phyloP scores from a whole-genome alignment of 2,888 invertebrate species.

The Ophioninae sp. region DNA sequence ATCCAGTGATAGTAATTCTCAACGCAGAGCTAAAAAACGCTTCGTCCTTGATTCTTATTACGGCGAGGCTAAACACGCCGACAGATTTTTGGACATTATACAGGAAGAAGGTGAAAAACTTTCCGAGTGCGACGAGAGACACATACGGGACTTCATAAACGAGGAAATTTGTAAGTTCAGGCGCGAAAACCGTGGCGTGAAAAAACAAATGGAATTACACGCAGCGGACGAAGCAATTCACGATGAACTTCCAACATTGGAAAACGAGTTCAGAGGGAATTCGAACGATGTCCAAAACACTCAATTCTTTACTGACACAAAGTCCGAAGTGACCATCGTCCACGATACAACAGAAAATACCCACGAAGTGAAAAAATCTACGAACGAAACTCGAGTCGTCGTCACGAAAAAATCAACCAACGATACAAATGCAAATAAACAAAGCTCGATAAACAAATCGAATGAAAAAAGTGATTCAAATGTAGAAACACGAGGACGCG shows the following conservation, averaged over 20 bases:
- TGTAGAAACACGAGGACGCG: background rate
- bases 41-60: conserved; percentile 83
- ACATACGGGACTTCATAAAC: conserved; percentile 82
- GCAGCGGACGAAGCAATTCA: conserved; percentile 21
- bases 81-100: conserved; percentile 89
- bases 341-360: conserved; percentile 26
- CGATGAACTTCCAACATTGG: conserved; percentile 10
- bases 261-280: background rate
- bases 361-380: conserved; percentile 34
- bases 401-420: conserved; percentile 37
- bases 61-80: conserved; percentile 84
- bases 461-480: conserved; percentile 8
- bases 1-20: conserved; percentile 63
- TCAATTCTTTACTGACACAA: conserved; percentile 18
- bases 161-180: conserved; percentile 82
- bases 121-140: conserved; percentile 82
- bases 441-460: conserved; percentile 32
- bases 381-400: conserved; percentile 34
- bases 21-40: conserved; percentile 82
- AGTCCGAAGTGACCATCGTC: conserved; percentile 24
- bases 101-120: conserved; percentile 89
- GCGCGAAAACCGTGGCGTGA: conserved; percentile 77
- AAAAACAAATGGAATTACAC: conserved; percentile 32
- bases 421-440: conserved; percentile 32
- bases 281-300: background rate